Evolutionary conservation across 2,113 vertebrate genomes (phyloP), one percentile per base, ranked within the genome.

Genomic region (Syrmaticus mikado): DNA sequence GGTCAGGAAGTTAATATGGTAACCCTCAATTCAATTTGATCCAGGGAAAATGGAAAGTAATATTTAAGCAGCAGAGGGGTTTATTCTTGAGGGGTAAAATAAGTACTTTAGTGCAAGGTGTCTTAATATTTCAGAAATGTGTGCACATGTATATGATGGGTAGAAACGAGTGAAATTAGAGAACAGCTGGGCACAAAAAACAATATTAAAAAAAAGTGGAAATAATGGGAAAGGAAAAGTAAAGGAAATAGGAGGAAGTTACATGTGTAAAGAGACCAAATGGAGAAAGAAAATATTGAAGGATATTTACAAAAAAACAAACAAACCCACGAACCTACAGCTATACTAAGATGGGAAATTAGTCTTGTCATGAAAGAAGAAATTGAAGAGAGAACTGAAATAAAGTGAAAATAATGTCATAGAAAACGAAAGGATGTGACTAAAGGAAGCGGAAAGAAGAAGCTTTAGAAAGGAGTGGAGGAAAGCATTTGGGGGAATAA

Each of bases 391-490:
- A 86, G 41, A 79, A 90, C 19, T 61, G 7, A 66, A 40, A 25
- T 41, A 11, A 55, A 65, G 19, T 52, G 15, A 71, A 67, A 20
- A 46, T 80, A 77, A 43, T 19, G 3, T n/a, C 38, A 75, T 67
- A 60, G 57, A 19, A 38, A 89, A 83, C 66, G 27, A 64, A 61
- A 52, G 41, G 57, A 14, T 61, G 16, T 75, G 46, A 48, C 17
- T 0, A 2, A 61, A 64, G 45, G 18, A 43, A 73, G 18, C 21
- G 17, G 11, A 58, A 58, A 57, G 30, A 52, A 82, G 28, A 75
- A 30, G 5, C 5, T 36, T 6, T 85, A 19, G 36, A 40, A 84
- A 19, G 25, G 32, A 68, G 1, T 0, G 8, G 1, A 5, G 2
- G 3, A 24, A 5, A 72, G 22, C 28, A 18, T 71, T 83, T 64